Evolutionary conservation across 2,797 vertebrate species (phyloP), one percentile per base, ranked within the genome.

Genomic region (Oreochromis mossambicus): DNA sequence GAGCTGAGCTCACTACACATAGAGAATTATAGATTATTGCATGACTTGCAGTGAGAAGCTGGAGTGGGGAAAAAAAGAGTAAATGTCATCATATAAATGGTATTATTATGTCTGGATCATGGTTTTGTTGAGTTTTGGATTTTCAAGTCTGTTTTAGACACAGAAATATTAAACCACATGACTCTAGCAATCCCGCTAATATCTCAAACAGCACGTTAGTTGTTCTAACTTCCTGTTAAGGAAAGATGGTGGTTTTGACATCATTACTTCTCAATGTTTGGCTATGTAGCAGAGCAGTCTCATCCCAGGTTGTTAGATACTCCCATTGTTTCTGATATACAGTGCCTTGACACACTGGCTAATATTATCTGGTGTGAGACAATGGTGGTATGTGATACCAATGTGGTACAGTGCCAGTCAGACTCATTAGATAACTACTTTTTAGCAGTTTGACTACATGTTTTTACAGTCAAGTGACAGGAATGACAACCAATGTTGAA

Each of bases 61-160:
- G 8, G 21, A 77, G 48, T 41, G 2, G 24, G 21, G 29, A 4
- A 38, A 8, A 70, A 85, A 75, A 51, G 5, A 5, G 43, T 73
- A 81, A 89, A 88, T 81, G 61, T n/a, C 87, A 36, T 66, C 46
- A 19, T 81, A 76, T 63, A 50, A 81, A 89, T 56, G 52, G 82
- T 73, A 56, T 52, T 56, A 52, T 77, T 52, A 77, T 54, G n/a
- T 63, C 48, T 81, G 79, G 85, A 78, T 86, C 83, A 80, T 48
- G 32, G 21, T 83, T 84, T 83, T 78, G 76, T 78, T 41, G 41
- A 19, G 19, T 13, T 78, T 32, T 58, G 6, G 68, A 8, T 48
- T 48, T 73, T 29, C 68, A 73, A 48, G 43, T 48, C 43, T 29
- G 68, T 48, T 48, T 73, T 4, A 29, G 43, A 48, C 68, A 73